Evolutionary conservation across 2,797 vertebrate genomes (phyloP).

Genomic region (Hephaestus fuliginosus): DNA sequence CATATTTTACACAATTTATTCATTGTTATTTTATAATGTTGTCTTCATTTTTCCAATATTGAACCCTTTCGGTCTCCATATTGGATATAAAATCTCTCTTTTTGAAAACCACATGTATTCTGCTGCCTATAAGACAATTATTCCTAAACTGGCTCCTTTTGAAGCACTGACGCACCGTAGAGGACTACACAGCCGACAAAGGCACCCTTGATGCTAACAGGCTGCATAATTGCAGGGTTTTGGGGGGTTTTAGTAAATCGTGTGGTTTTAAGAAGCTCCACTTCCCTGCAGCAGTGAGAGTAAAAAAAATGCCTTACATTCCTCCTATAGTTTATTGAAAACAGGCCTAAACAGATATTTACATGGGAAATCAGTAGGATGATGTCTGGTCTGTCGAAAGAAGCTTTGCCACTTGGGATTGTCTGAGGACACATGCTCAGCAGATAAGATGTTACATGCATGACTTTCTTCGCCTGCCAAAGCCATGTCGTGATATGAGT

Average conservation of each 20-base stretch:
- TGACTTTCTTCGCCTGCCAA: constrained; percentile 43
- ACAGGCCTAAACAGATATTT: constrained; percentile 74
- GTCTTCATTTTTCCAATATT: not conserved
- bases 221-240: constrained; percentile 64
- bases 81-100: not conserved
- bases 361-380: constrained; percentile 48
- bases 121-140: constrained; percentile 30
- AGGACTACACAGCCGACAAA: constrained; percentile 51
- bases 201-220: constrained; percentile 46
- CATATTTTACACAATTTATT: no score
- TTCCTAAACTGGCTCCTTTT: constrained; percentile 18
- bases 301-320: constrained; percentile 66
- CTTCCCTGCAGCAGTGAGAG: constrained; percentile 69
- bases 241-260: constrained; percentile 48
- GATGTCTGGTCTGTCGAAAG: constrained; percentile 26
- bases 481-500: constrained; percentile 26
- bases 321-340: constrained; percentile 61
- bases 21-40: not conserved
- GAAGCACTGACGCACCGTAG: constrained; percentile 24
- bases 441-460: not conserved
- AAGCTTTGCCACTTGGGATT: constrained; percentile 16
- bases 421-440: constrained; percentile 42
- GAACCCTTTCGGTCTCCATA: not conserved
- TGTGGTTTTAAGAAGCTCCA: constrained; percentile 41
- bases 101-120: constrained; percentile 22